Conservation (phyloP, 2,888 invertebrate genomes). For the Copidosoma aretas region DNA sequence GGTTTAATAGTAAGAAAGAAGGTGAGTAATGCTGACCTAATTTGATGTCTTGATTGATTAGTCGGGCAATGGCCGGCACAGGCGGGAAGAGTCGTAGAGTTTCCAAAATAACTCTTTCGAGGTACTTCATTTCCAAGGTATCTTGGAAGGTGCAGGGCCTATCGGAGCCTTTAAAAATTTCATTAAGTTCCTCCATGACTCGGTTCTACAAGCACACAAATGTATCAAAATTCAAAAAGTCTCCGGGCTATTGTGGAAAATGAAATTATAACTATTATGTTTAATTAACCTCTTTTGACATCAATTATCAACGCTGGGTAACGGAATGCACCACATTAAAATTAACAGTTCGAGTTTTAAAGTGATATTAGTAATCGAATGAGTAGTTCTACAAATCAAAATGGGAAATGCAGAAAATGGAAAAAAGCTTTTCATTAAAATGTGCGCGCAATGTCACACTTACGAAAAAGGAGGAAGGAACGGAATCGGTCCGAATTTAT, state of each 20-base stretch:
- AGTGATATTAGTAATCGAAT: not conserved
- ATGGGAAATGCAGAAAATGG: slow-evolving; percentile 73
- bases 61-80: slow-evolving; percentile 78
- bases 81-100: slow-evolving; percentile 81
- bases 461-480: slow-evolving; percentile 71
- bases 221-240: too few relatives aligned
- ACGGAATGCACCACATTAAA: not conserved
- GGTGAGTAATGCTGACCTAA: slow-evolving; percentile 65
- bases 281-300: not conserved
- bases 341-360: not conserved
- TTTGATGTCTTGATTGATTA: slow-evolving; percentile 75
- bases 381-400: not conserved
- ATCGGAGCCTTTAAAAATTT: slow-evolving; percentile 78
- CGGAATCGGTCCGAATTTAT: slow-evolving; percentile 75
- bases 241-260: too few relatives aligned
- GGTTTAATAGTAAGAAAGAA: not conserved
- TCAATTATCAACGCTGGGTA: not conserved
- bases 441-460: slow-evolving; percentile 76
- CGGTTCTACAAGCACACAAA: slow-evolving; percentile 62
- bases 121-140: slow-evolving; percentile 84
- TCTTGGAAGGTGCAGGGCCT: slow-evolving; percentile 81
- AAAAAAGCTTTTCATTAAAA: slow-evolving; percentile 71
- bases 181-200: slow-evolving; percentile 75
- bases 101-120: slow-evolving; percentile 83
- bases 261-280: too few relatives aligned